These are phyloP conservation scores for Hyla sarda DNA, from an alignment of 2,113 vertebrate genomes.

Conservation along the genomic window DNA sequence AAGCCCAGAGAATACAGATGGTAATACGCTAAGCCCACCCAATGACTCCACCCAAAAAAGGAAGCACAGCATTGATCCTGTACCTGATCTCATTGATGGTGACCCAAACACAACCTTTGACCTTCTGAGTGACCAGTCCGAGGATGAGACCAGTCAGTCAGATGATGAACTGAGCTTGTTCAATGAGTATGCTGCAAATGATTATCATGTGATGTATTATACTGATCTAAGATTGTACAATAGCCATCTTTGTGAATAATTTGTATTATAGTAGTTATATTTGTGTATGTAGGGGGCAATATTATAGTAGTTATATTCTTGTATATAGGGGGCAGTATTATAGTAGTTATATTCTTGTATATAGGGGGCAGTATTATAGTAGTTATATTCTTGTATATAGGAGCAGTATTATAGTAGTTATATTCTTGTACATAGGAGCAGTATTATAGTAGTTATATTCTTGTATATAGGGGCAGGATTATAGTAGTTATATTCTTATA, in stretches of 20 bases:
- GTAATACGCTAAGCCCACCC: constrained; percentile 75
- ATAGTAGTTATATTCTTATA: not conserved
- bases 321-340: no score
- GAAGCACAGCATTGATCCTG: constrained; percentile 80
- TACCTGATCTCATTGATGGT: constrained; percentile 79
- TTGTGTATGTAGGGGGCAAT: no score
- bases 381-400: no score
- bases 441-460: not conserved
- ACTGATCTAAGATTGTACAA: no score
- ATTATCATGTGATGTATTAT: no score
- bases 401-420: no score
- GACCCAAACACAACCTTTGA: constrained; percentile 76
- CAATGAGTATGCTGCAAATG: constrained; percentile 70
- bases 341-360: no score
- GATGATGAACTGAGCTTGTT: constrained; percentile 71
- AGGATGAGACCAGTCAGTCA: constrained; percentile 79
- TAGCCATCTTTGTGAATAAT: no score
- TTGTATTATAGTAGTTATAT: not conserved
- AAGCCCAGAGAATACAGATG: constrained; percentile 66
- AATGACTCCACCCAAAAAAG: constrained; percentile 70
- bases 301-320: no score
- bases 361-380: no score
- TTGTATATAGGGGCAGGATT: not conserved
- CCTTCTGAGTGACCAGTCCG: constrained; percentile 81
- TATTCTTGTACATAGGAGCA: not conserved